Percentiles rank a stretch among this genome's conserved stretches.
Evolutionary conservation across 2,797 vertebrate species (phyloP).

Genomic region (Neopelma chrysocephalum): DNA sequence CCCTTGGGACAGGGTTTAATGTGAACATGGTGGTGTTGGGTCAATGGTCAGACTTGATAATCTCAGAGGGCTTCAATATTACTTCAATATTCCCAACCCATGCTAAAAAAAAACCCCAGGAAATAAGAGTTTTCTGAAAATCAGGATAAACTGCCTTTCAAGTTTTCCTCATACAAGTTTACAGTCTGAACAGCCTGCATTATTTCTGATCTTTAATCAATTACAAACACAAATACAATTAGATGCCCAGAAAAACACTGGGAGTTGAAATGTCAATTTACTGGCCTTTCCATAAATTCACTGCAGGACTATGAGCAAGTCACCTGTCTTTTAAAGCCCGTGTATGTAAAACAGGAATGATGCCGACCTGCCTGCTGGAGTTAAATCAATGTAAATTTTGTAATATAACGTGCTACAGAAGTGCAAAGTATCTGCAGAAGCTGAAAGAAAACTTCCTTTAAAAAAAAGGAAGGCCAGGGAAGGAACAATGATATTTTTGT

Average conservation of each 20-base stretch:
- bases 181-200: background rate
- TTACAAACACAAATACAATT: background rate
- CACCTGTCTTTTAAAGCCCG: background rate
- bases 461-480: no score
- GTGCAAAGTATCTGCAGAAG: slow-evolving; percentile 55
- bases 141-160: background rate
- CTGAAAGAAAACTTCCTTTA: background rate
- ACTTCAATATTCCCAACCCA: background rate
- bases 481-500: background rate
- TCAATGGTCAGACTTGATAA: background rate
- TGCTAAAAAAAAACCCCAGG: background rate
- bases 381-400: background rate
- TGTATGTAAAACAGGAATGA: background rate
- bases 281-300: background rate
- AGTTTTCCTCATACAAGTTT: background rate
- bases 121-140: background rate
- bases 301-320: slow-evolving; percentile 45
- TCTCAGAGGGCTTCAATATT: background rate
- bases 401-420: slow-evolving; percentile 25
- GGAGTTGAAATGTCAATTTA: background rate
- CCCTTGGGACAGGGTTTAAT: background rate
- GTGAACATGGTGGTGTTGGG: background rate
- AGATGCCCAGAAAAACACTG: background rate
- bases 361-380: background rate
- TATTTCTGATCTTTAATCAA: background rate